Conservation (phyloP, 2,888 invertebrate genomes). For the Hyposoter dolosus region DNA sequence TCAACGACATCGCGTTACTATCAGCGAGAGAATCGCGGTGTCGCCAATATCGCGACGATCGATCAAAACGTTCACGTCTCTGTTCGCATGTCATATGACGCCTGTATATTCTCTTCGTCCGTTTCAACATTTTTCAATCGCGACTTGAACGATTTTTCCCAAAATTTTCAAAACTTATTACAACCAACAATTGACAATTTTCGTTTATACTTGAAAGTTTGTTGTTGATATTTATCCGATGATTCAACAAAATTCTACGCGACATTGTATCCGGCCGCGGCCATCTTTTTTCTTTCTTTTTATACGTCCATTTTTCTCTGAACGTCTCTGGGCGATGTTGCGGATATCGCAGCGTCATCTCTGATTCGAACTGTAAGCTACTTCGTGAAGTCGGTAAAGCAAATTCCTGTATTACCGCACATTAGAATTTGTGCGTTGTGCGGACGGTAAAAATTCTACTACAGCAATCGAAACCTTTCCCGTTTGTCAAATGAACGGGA, state of each 20-base stretch:
- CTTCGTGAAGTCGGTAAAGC: background rate
- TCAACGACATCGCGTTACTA: conserved; percentile 6
- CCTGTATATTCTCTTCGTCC: background rate
- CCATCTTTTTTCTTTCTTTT: conserved; percentile 1
- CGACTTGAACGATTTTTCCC: background rate
- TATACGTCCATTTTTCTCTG: background rate
- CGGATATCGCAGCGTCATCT: background rate
- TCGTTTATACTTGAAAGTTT: background rate
- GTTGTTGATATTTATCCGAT: background rate
- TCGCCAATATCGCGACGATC: conserved; percentile 20
- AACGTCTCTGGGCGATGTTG: background rate
- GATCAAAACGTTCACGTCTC: conserved; percentile 29
- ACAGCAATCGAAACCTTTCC: no score
- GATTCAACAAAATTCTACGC: background rate
- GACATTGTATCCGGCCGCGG: background rate
- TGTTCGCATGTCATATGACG: background rate
- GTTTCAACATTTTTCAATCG: background rate
- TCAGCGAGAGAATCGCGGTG: conserved; percentile 6
- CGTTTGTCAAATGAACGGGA: no score
- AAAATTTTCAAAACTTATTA: background rate
- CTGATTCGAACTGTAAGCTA: background rate
- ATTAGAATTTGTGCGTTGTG: no score
- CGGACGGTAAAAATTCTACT: no score
- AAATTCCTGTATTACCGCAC: background rate
- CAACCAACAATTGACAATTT: background rate